Percentiles rank a stretch among this genome's conserved stretches.
Evolutionary conservation across 2,113 vertebrate species (phyloP).

Genomic region (Neogale vison): DNA sequence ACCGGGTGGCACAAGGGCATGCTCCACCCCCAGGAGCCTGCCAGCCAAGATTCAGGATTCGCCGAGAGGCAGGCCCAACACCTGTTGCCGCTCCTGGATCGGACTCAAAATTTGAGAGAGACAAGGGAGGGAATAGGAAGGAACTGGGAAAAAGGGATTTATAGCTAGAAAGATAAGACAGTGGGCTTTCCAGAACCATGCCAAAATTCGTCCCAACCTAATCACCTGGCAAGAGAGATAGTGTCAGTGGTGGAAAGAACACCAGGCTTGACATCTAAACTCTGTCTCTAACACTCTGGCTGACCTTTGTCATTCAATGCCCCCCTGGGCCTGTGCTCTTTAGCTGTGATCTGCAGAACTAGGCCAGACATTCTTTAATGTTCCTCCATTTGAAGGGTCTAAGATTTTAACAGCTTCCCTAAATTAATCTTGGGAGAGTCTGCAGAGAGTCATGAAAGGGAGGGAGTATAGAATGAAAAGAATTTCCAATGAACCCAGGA

Average conservation of each 20-base stretch:
- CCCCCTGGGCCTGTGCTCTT: neutral
- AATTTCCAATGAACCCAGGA: slow-evolving; percentile 2
- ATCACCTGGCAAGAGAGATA: neutral
- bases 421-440: slow-evolving; percentile 23
- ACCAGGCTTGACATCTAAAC: neutral
- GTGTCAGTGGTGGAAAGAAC: neutral
- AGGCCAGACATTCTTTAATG: slow-evolving; percentile 4
- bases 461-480: neutral
- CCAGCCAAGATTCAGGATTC: slow-evolving; percentile 50
- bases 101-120: slow-evolving; percentile 45
- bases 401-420: slow-evolving; percentile 20
- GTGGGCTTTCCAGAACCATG: neutral
- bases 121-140: slow-evolving; percentile 12
- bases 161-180: slow-evolving; percentile 8
- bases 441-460: slow-evolving; percentile 29
- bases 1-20: neutral
- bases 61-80: slow-evolving; percentile 51
- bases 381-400: slow-evolving; percentile 37
- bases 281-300: neutral
- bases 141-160: slow-evolving; percentile 41
- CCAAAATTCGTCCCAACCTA: slow-evolving; percentile 28
- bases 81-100: slow-evolving; percentile 70
- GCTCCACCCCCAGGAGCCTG: neutral
- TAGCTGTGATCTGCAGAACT: slow-evolving; percentile 19
- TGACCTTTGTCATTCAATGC: slow-evolving; percentile 29